Evolutionary conservation across 2,888 invertebrate genomes (phyloP).

Genomic region (Campoletis raptor): DNA sequence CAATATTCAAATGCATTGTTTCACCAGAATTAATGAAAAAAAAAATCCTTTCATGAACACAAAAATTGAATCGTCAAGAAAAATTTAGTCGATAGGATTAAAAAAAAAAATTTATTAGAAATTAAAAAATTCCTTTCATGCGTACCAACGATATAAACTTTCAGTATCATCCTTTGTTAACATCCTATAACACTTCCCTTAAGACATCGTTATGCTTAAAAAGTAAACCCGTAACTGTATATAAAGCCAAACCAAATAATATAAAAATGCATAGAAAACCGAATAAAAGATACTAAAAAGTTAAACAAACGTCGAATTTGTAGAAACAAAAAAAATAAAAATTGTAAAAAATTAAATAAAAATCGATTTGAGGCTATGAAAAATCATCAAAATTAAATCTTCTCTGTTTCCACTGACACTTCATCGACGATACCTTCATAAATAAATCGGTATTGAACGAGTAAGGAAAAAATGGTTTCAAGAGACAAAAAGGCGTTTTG

Average conservation of each 20-base stretch:
- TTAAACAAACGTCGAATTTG: background rate
- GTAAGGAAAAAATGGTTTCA: constrained; percentile 33
- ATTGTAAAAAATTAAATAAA: background rate
- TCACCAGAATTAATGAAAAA: background rate
- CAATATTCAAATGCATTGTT: background rate
- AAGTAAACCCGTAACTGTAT: too few relatives aligned
- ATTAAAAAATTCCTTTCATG: too few relatives aligned
- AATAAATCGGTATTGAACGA: constrained; percentile 41
- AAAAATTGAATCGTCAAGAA: background rate
- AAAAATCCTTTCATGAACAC: background rate
- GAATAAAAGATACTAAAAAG: background rate
- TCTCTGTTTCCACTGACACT: background rate
- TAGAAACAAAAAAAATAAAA: background rate
- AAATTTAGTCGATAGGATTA: background rate
- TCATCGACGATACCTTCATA: constrained; percentile 50
- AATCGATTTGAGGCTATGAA: background rate
- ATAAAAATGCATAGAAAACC: background rate
- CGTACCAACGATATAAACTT: too few relatives aligned
- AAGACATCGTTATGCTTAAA: too few relatives aligned
- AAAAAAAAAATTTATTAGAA: too few relatives aligned
- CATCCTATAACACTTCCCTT: too few relatives aligned
- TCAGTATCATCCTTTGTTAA: too few relatives aligned
- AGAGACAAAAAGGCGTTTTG: constrained; percentile 72
- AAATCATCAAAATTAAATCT: background rate
- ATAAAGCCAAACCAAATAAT: too few relatives aligned